Conservation (phyloP, 2,113 vertebrate species). For the Periophthalmus modestus region DNA sequence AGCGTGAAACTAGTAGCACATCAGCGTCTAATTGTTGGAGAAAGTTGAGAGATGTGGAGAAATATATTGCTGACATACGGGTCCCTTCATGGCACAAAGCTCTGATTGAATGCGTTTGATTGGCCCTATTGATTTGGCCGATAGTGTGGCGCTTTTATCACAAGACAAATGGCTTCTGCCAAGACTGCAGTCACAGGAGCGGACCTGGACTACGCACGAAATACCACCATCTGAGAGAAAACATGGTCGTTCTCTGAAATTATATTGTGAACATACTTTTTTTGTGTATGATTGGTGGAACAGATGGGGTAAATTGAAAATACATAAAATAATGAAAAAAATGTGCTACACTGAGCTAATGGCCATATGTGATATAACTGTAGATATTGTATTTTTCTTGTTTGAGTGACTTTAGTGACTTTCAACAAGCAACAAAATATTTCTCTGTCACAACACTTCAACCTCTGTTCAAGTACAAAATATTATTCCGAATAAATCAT, state of each 20-base stretch:
- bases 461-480: not conserved
- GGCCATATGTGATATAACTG: not conserved
- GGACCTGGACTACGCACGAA: slow-evolving; percentile 24
- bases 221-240: not conserved
- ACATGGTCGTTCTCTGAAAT: not conserved
- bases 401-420: not conserved
- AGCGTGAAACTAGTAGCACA: not conserved
- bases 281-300: not conserved
- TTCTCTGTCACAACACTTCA: not conserved
- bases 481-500: not conserved
- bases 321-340: not conserved
- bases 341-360: not conserved
- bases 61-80: slow-evolving; percentile 37
- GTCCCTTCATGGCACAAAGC: slow-evolving; percentile 47
- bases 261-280: not conserved
- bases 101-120: slow-evolving; percentile 64
- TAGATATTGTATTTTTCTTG: not conserved
- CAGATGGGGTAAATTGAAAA: not conserved
- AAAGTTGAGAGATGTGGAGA: slow-evolving; percentile 32
- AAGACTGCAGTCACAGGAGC: slow-evolving; percentile 40
- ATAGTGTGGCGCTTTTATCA: slow-evolving; percentile 59
- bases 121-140: slow-evolving; percentile 58
- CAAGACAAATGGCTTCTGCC: slow-evolving; percentile 62
- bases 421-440: not conserved
- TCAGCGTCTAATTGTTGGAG: slow-evolving; percentile 16